Conservation (phyloP, 1,140 invertebrate genomes). For the Asobara japonica region DNA sequence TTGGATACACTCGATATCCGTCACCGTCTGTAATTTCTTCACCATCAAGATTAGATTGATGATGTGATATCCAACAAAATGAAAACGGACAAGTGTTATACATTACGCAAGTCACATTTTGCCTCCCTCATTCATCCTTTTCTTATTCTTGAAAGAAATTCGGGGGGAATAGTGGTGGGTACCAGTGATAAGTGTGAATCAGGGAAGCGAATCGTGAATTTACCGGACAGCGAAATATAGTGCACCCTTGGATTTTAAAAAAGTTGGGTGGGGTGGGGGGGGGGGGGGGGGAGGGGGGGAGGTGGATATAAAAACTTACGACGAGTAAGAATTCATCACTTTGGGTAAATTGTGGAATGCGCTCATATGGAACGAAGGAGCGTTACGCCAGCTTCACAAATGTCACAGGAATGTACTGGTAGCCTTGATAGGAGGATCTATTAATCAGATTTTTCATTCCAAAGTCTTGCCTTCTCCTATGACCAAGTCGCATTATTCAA, state of each 20-base stretch:
- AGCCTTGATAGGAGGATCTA: conserved; percentile 2
- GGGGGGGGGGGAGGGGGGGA: too few relatives aligned
- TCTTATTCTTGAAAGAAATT: not conserved
- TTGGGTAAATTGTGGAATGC: not conserved
- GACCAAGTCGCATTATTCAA: not conserved
- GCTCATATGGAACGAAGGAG: conserved; percentile 3
- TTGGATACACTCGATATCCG: not conserved
- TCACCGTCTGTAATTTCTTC: not conserved
- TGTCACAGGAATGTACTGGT: conserved; percentile 1
- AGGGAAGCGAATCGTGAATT: conserved; percentile 14
- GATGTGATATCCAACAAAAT: not conserved
- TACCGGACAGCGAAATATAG: conserved; percentile 12
- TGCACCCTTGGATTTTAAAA: not conserved
- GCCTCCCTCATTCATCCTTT: not conserved
- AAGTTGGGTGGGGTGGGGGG: not conserved
- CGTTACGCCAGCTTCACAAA: conserved; percentile 18
- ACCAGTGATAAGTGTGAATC: conserved; percentile 15
- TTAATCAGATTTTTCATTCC: not conserved
- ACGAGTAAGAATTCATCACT: conserved; percentile 8
- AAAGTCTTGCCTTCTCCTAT: not conserved
- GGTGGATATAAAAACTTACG: not conserved
- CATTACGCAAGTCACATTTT: not conserved
- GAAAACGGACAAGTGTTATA: not conserved
- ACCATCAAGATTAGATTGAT: not conserved
- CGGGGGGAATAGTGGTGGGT: too few relatives aligned